A percentile compares a stretch with the other conserved stretches of the same genome.
Conservation (phyloP, 2,888 invertebrate species). For the Phalangium opilio region DNA sequence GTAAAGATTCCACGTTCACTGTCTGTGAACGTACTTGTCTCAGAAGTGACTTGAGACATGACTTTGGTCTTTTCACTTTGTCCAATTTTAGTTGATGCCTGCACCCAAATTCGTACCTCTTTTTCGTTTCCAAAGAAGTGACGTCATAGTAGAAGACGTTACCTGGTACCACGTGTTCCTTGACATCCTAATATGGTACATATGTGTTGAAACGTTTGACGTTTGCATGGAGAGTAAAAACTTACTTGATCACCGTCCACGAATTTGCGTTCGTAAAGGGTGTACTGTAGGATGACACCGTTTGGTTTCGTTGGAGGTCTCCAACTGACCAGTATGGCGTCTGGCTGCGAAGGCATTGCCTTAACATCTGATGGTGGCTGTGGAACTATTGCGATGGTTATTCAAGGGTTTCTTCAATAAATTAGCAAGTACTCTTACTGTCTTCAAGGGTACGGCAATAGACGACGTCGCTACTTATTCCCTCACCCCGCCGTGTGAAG, state of each 20-base stretch:
- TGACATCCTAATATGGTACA: too few species aligned
- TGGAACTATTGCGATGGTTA: slow-evolving; percentile 46
- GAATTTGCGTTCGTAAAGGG: slow-evolving; percentile 45
- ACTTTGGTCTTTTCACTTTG: slow-evolving; percentile 53
- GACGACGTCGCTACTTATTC: slow-evolving; percentile 71
- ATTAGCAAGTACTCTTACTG: slow-evolving; percentile 42
- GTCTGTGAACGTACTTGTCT: too few species aligned
- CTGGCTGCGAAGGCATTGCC: slow-evolving; percentile 76
- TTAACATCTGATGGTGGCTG: slow-evolving; percentile 86
- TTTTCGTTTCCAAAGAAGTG: not conserved
- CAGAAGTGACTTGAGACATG: slow-evolving; percentile 16
- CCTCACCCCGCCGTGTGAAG: slow-evolving; percentile 90
- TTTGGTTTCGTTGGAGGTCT: slow-evolving; percentile 80
- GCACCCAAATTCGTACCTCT: slow-evolving; percentile 63
- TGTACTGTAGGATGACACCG: slow-evolving; percentile 82
- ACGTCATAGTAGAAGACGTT: not conserved
- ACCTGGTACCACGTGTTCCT: too few species aligned
- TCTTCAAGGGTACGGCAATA: slow-evolving; percentile 92
- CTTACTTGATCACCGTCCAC: too few species aligned
- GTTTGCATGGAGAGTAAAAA: too few species aligned
- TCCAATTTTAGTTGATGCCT: slow-evolving; percentile 65
- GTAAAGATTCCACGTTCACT: too few species aligned
- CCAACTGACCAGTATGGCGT: slow-evolving; percentile 86
- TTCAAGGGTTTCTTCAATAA: not conserved
- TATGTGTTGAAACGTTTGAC: too few species aligned